Evolutionary conservation across 2,113 vertebrate genomes (phyloP), one percentile per base, ranked within the genome.

Genomic region (Tringa solitaria): DNA sequence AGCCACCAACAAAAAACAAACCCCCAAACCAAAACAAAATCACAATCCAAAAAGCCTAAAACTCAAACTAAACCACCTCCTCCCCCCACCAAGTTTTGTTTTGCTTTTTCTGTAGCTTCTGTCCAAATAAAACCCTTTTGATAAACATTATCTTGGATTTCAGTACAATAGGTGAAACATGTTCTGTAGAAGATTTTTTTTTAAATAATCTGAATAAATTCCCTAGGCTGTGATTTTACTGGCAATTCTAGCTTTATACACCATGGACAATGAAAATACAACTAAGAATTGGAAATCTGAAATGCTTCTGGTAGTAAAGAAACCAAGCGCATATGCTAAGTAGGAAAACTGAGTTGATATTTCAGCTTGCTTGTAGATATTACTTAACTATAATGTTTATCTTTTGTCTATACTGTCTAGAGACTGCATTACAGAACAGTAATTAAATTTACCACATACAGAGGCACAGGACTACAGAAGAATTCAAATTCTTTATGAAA

Each of bases 271-370:
- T 2, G 0, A 10, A 64, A 90, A 14, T 9, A 8, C 3, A 3
- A 1, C 14, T 8, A 39, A 81, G n/a, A 39, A 60, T 1, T 4
- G 15, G 19, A 7, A 85, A 83, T 7, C 46, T 60, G 22, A 85
- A 85, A 90, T 37, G 21, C 17, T 79, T 60, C 35, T 57, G 19
- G 10, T 30, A 43, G 12, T 21, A 39, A 4, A n/a, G 39, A 68
- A 33, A 54, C 8, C 8, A 48, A 67, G 13, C 0, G 1, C 1
- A 15, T 1, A 14, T 4, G 2, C 4, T 32, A 20, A 27, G 37
- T 17, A 37, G 4, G 16, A 87, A 87, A 82, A 27, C 3, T 13
- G 8, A 82, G 3, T 2, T 63, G 24, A 51, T 9, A 9, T 20
- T 23, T 48, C 12, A 32, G 12, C 10, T 53, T 33, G 7, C 16